These are phyloP conservation scores for Drosophila imparisetae DNA, from an alignment of 2,888 invertebrate genomes.

Conservation along the genomic window DNA sequence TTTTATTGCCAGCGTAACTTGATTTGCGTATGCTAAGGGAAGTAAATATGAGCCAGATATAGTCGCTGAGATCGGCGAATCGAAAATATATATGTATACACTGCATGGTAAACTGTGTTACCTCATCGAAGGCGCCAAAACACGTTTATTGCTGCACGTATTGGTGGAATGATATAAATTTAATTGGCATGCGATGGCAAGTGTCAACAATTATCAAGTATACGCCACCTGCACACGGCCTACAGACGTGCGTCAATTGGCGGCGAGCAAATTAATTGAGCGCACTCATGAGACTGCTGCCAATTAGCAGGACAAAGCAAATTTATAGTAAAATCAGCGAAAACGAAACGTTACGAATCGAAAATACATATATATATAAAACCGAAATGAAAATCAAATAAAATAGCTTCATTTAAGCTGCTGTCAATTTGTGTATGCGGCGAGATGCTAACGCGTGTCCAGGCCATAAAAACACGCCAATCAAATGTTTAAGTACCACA, in stretches of 20 bases:
- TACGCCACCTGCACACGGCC: slow-evolving; percentile 66
- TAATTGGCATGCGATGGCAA: slow-evolving; percentile 63
- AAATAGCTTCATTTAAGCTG: slow-evolving; percentile 40
- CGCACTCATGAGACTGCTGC: slow-evolving; percentile 74
- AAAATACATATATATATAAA: slow-evolving; percentile 16
- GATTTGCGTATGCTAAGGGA: too few species aligned
- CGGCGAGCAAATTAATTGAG: slow-evolving; percentile 70
- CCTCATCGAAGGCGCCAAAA: background rate
- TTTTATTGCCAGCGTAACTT: background rate
- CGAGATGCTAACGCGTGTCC: slow-evolving; percentile 65
- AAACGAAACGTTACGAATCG: slow-evolving; percentile 28
- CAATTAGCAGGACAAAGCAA: slow-evolving; percentile 67
- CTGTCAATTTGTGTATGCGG: slow-evolving; percentile 43
- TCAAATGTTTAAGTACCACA: slow-evolving; percentile 45
- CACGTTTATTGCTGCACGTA: slow-evolving; percentile 11
- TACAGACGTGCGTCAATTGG: slow-evolving; percentile 69
- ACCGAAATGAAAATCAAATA: slow-evolving; percentile 23
- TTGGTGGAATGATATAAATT: slow-evolving; percentile 52
- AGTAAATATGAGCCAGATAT: background rate
- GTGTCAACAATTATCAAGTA: slow-evolving; percentile 77
- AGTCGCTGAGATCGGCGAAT: background rate
- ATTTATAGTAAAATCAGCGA: slow-evolving; percentile 54
- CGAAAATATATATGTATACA: background rate
- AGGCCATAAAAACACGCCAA: slow-evolving; percentile 67
- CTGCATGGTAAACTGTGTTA: background rate